These are phyloP conservation scores for Oenanthe oenanthe DNA, from an alignment of 2,113 vertebrate genomes.

Conservation along the genomic window DNA sequence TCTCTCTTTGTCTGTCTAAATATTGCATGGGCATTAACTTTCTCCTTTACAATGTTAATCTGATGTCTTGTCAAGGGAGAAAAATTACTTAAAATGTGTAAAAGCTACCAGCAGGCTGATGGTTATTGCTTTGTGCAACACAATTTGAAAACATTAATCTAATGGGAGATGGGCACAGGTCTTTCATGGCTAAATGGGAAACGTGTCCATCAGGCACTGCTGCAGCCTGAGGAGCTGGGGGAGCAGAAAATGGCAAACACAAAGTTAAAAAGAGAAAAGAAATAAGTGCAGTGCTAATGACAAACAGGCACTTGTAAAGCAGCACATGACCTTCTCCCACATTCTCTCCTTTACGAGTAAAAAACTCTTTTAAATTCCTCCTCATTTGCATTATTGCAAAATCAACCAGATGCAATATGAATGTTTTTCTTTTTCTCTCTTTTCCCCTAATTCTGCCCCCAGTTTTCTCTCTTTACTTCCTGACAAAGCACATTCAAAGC, in stretches of 20 bases:
- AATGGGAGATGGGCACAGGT: not conserved
- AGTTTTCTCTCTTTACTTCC: not conserved
- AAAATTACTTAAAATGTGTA: constrained; percentile 19
- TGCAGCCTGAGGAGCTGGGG: not conserved
- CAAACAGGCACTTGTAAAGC: not conserved
- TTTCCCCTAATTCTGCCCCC: not conserved
- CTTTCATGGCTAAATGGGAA: not conserved
- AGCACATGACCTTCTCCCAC: not conserved
- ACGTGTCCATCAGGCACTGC: not conserved
- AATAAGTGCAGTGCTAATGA: not conserved
- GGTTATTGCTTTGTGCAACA: not conserved
- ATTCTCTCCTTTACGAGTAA: not conserved
- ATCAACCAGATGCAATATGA: not conserved
- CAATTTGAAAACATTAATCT: constrained; percentile 6
- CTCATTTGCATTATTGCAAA: not conserved
- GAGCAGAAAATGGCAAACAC: not conserved
- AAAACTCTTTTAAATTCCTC: not conserved
- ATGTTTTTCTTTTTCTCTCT: not conserved
- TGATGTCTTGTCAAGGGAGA: constrained; percentile 19
- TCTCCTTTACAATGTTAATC: constrained; percentile 45
- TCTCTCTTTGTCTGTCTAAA: constrained; percentile 25
- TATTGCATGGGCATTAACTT: constrained; percentile 19
- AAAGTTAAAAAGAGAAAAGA: not conserved
- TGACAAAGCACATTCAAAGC: not conserved
- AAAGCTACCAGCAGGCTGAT: not conserved